Evolutionary conservation across 2,797 vertebrate species (phyloP).

Genomic region (Enteromius fasciolatus): DNA sequence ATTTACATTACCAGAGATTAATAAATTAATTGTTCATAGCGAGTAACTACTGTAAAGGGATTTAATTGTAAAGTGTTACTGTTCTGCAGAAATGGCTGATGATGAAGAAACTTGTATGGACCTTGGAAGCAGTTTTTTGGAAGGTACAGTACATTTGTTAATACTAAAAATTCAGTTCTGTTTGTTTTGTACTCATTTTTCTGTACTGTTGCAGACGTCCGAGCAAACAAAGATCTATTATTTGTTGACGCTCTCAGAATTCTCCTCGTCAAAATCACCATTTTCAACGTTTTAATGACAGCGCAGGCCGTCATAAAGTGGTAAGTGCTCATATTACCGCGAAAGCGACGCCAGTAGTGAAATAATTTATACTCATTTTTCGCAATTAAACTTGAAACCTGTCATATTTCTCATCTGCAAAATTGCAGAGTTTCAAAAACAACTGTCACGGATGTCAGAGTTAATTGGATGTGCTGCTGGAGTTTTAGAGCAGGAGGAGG

Average conservation of each 20-base stretch:
- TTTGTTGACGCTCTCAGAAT: conserved; percentile 70
- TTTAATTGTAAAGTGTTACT: background rate
- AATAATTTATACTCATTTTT: background rate
- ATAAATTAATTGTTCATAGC: background rate
- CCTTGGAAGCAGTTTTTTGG: conserved; percentile 34
- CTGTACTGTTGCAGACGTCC: conserved; percentile 60
- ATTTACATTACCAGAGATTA: background rate
- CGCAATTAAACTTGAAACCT: conserved; percentile 20
- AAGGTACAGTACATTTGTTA: conserved; percentile 33
- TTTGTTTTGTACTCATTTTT: conserved; percentile 3
- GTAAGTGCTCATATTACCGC: conserved; percentile 62
- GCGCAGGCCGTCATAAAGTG: conserved; percentile 72
- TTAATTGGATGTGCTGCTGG: background rate
- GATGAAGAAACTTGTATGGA: conserved; percentile 45
- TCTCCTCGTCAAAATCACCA: conserved; percentile 72
- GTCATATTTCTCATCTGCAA: background rate
- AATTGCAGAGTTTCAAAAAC: conserved; percentile 16
- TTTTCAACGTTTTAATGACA: conserved; percentile 77
- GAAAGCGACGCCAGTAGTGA: too few species aligned
- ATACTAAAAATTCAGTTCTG: background rate
- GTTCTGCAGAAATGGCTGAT: conserved; percentile 19
- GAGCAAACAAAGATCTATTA: conserved; percentile 66
- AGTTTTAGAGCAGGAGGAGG: background rate
- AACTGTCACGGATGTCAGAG: background rate
- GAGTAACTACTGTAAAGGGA: background rate